Base-by-base conservation (phyloP, 53 echinoderm and acorn worm genomes). In the Mesocentrotus franciscanus region DNA sequence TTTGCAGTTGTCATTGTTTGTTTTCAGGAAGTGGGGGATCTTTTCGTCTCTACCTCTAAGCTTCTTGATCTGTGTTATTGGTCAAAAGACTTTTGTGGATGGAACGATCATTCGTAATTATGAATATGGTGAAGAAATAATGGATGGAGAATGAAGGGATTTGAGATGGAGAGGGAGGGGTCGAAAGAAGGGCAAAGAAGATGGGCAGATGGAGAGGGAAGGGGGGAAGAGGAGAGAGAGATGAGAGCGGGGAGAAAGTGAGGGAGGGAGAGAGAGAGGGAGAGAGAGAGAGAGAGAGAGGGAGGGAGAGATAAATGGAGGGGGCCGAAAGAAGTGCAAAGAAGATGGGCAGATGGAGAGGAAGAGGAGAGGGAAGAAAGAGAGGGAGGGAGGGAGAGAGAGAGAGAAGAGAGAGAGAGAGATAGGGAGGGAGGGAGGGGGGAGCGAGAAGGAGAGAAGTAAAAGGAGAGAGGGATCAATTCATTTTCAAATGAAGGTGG, bases 1-100 rank as follows among this genome's bases (percentile, higher is more conserved):
- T 84, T 84, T 84, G 39, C 36, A 24, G 22, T 29, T 84, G 17
- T 84, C 39, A 84, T 84, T 84, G 84, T 84, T 84, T 84, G 4
- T 84, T 17, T 49, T 61, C 90, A 90, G 90, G 90, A 90, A 90
- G 26, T 60, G n/a, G 29, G 32, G 90, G 90, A 90, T 90, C 57
- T 5, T 49, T 59, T 7, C 15, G 90, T 29, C 90, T 90, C 60
- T 90, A 90, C 90, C 90, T 90, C 90, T 90, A 90, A 90, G 36
- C 90, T 59, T 60, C 2, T 90, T 90, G 36, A 59, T 60, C 30
- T 90, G 26, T 90, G 59, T 90, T 90, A 30, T 90, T 90, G 90
- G 90, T 59, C 61, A 61, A 59, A 58, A 34, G 26, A 59, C 49
- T 60, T 60, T 59, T 29, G 27, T 33, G 18, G 59, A 55, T 33